These are phyloP conservation scores for Bruchidius siliquastri DNA, from an alignment of 2,888 invertebrate genomes.

Conservation along the genomic window DNA sequence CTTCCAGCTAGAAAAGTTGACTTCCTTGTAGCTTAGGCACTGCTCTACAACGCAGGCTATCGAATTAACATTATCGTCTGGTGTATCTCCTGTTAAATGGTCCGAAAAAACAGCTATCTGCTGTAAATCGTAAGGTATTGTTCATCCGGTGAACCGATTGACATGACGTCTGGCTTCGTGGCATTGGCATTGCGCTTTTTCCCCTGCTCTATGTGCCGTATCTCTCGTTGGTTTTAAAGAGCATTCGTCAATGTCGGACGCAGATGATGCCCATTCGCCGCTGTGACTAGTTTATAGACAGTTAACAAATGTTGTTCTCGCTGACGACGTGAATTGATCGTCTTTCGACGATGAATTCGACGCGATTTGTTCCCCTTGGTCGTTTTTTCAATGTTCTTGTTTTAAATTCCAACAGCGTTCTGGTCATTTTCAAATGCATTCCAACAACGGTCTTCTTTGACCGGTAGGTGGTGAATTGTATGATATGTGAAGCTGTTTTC, in stretches of 20 bases:
- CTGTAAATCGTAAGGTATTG: neutral
- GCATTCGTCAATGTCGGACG: neutral
- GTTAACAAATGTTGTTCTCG: neutral
- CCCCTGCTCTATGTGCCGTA: neutral
- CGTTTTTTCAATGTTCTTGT: neutral
- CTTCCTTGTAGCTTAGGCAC: too few relatives aligned
- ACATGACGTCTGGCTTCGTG: neutral
- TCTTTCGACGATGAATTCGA: neutral
- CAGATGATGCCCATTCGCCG: neutral
- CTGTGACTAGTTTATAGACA: neutral
- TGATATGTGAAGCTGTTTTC: too few relatives aligned
- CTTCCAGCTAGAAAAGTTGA: too few relatives aligned
- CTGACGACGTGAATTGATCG: neutral
- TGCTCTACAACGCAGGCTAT: too few relatives aligned
- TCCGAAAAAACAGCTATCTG: neutral
- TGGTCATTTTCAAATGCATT: neutral
- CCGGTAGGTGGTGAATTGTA: too few relatives aligned
- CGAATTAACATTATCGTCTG: neutral
- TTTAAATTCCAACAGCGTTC: neutral
- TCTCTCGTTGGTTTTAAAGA: neutral
- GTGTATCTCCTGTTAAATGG: neutral
- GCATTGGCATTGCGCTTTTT: neutral
- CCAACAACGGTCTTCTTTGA: too few relatives aligned
- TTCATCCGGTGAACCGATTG: neutral
- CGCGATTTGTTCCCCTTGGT: neutral